A percentile compares a stretch with the other conserved stretches of the same genome.
Evolutionary conservation across 1,140 invertebrate species (phyloP).

Genomic region (Bombus impatiens): DNA sequence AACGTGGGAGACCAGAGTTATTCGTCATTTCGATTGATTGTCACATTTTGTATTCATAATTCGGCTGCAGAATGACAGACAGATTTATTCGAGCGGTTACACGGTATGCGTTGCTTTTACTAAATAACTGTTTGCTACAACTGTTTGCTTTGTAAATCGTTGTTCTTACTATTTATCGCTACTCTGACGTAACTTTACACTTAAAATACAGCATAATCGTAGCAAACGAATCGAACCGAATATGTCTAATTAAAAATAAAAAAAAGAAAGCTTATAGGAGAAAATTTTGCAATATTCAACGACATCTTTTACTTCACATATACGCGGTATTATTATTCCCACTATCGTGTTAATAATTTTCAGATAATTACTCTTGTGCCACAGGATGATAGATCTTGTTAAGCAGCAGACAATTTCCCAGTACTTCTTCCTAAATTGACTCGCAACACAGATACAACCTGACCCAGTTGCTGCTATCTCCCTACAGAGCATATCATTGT

Average conservation of each 20-base stretch:
- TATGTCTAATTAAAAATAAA: neutral
- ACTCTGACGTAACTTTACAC: no score
- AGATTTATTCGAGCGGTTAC: no score
- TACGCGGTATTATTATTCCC: no score
- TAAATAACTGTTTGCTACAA: neutral
- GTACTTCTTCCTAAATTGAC: neutral
- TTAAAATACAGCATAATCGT: neutral
- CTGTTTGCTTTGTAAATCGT: no score
- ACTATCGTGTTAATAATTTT: no score
- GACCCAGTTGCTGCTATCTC: neutral
- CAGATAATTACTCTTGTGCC: no score
- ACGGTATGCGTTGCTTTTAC: no score
- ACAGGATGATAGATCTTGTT: neutral
- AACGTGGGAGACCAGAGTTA: neutral
- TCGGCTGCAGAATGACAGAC: neutral
- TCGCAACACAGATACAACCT: neutral
- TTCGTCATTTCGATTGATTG: neutral
- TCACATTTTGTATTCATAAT: neutral
- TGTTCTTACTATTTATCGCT: neutral
- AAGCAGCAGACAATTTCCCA: neutral
- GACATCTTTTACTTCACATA: no score
- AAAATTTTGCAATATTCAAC: neutral
- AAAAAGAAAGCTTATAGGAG: accelerated
- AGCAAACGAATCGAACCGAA: neutral
- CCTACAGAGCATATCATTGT: neutral